A percentile compares a stretch with the other conserved stretches of the same genome.
These are phyloP conservation scores for Belgica antarctica DNA, from an alignment of 2,888 invertebrate species.

Conservation along the genomic window DNA sequence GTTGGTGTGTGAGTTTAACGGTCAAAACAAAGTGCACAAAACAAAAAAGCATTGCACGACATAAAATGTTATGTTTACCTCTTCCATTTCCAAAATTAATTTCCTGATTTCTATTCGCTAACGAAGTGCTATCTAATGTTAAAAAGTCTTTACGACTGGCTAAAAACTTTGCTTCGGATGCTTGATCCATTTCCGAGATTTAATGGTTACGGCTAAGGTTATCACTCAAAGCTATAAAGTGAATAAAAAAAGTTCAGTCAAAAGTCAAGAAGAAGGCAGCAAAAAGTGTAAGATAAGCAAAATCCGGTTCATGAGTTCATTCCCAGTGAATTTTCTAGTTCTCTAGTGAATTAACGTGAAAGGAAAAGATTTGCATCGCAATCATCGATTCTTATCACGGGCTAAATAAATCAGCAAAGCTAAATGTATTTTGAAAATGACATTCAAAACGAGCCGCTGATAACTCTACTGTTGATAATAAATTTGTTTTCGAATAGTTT, in stretches of 20 bases:
- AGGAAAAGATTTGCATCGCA: too few relatives aligned
- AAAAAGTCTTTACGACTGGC: slow-evolving; percentile 23
- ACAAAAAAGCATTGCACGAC: too few relatives aligned
- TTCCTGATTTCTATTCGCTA: slow-evolving; percentile 29
- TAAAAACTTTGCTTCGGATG: slow-evolving; percentile 12
- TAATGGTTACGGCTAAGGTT: not conserved
- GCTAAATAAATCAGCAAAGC: not conserved
- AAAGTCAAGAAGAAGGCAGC: too few relatives aligned
- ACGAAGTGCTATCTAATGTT: slow-evolving; percentile 29
- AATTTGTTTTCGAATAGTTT: not conserved
- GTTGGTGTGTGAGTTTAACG: not conserved
- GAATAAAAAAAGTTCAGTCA: slow-evolving; percentile 2
- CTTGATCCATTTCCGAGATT: slow-evolving; percentile 13
- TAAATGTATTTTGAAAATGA: not conserved
- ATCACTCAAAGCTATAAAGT: slow-evolving; percentile 19
- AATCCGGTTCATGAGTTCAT: too few relatives aligned
- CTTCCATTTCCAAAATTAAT: slow-evolving; percentile 28
- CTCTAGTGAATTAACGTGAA: too few relatives aligned
- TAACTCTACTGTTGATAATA: not conserved
- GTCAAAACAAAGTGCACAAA: too few relatives aligned
- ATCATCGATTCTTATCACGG: too few relatives aligned
- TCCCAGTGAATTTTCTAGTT: too few relatives aligned
- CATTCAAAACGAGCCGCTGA: slow-evolving; percentile 3
- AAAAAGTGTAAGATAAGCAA: too few relatives aligned
- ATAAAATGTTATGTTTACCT: not conserved